Base-by-base conservation (phyloP, 2,113 vertebrate species). In the Elephas maximus region DNA sequence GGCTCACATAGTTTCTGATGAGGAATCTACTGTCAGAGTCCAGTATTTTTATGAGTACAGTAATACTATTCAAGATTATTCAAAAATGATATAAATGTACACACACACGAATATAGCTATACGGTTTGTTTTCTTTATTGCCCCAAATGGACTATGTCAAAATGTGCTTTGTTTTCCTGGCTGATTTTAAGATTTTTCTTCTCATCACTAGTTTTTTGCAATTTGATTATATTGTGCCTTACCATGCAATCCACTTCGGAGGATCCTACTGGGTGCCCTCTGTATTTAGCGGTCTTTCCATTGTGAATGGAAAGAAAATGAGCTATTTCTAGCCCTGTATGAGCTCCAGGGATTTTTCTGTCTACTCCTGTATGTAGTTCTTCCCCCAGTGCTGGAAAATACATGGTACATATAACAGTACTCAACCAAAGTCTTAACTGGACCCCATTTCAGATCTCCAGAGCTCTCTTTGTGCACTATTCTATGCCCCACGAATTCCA, bases 181-280 rank as follows among this genome's bases (percentile, higher is more conserved):
- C n/a, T 77, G 62, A 57, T 60, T 71, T 93, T 92, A 90, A 88
- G 71, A 84, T 94, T 92, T 41, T 93, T 82, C 53, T 65, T 95
- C 71, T 94, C 83, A 80, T 81, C 37, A 81, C 12, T 14, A 45
- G 37, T 85, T 91, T 95, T 88, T 6, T 90, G 77, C 6, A 92
- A 2, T 82, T 89, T 91, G 65, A 67, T 94, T 78, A 60, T n/a
- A 5, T 83, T 87, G 69, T 87, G 9, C 63, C 62, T 96, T 91
- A 41, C 20, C 11, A 73, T 94, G 6, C 10, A 93, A 7, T 92
- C 63, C 33, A 28, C 21, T 86, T 87, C 37, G 92, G 57, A 92
- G 26, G 15, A 48, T 82, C 78, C 41, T 62, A n/a, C 30, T 82
- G 63, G 21, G 69, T 90, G 33, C 14, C 30, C 37, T 78, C 11